Evolutionary conservation across 2,113 vertebrate species (phyloP), one percentile per base, ranked within the genome.

Genomic region (Bubo bubo): DNA sequence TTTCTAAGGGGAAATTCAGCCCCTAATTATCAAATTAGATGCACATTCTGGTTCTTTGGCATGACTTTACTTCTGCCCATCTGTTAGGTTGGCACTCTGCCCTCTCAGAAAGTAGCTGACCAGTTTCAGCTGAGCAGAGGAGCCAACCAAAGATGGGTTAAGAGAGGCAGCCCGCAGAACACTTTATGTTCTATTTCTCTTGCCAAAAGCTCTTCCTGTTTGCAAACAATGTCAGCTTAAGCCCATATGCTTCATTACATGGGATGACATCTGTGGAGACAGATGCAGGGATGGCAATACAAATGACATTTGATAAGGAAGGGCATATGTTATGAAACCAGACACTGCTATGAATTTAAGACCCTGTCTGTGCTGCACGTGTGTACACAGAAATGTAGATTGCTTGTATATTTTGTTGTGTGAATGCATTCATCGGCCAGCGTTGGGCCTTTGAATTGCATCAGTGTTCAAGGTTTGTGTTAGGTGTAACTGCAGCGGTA

Each of bases 241-340:
- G 88, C 93, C 97, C 97, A 96, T 97, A 97, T 97, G 95, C 92
- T 97, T 85, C 88, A 94, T 96, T 97, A 96, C 95, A 95, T 93
- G 96, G 68, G 92, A 83, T 94, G 96, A 97, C 97, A 97, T 97
- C 97, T 97, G 97, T 84, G 86, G 92, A 97, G 90, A 77, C 97
- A 97, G 97, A 97, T 97, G 96, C 90, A 84, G 94, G 72, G 79
- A 97, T 90, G 72, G 90, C 96, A 95, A 94, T 93, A 95, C 90
- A 88, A 94, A 96, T 94, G 96, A 95, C 96, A 97, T 97, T 95
- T 96, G 95, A 96, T 97, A 96, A 93, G 95, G 84, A 94, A 97
- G 97, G 97, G 93, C 96, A 97, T 97, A 96, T 96, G 96, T 90
- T 97, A 93, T 86, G 95, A 93, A 97, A 95, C 85, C 95, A 96